Base-by-base conservation (phyloP, 2,113 vertebrate species). In the Meriones unguiculatus region DNA sequence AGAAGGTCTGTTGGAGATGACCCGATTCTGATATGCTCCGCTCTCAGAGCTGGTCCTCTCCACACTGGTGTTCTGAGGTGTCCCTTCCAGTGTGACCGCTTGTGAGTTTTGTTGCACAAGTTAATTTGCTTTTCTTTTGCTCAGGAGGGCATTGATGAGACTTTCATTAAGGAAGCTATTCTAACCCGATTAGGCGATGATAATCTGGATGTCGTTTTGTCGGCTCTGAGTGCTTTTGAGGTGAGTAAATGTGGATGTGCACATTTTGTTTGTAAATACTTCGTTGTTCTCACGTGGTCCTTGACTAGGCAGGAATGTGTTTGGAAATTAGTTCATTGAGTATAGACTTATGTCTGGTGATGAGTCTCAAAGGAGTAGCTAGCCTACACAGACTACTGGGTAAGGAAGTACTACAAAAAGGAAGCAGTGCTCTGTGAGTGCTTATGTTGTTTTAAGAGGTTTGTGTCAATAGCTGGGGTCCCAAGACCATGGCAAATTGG, bases 131-230 rank as follows among this genome's bases (percentile, higher is more conserved):
- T 82, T 81, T 80, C 57, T 87, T 17, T 75, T 91, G 88, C 97
- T 97, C 98, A 99, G 99, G 99, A 98, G 89, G 99, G 98, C 90
- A 98, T 99, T 93, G 99, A 99, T 89, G 97, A 98, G 10, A 95
- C 93, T 81, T 99, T 99, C 97, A 98, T 99, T 98, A 99, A 98
- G 96, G 99, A 99, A 89, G 99, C 99, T 14, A 92, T 99, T 96
- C 94, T 99, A 87, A 98, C 98, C 9, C 99, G 99, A 2, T 98
- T 99, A 77, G 98, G 95, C 59, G 99, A 99, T 97, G 99, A 99
- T 30, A 98, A 98, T 1, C 93, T 98, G 13, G 99, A 99, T 12
- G 99, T 99, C 30, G 99, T 99, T 32, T 94, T 98, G 38, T 98
- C 99, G 0, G 98, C 99, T 24, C 67, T 99, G 35, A 95, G 54